Conservation (phyloP, 2,797 vertebrate species). For the Enteromius mattozi region DNA sequence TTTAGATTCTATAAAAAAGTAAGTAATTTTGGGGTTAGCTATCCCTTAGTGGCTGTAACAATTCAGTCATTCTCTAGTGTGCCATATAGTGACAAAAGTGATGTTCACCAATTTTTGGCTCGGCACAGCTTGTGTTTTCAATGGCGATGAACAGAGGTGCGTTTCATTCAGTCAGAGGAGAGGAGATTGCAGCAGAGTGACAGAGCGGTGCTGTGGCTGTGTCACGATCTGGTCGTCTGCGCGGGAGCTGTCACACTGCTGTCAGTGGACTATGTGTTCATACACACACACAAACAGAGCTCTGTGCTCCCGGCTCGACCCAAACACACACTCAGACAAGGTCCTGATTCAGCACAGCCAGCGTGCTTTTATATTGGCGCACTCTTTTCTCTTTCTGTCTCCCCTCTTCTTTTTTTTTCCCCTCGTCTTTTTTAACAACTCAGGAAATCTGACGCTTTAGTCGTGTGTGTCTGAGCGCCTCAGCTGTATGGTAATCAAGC, state of each 20-base stretch:
- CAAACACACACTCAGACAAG: constrained; percentile 50
- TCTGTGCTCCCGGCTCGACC: constrained; percentile 32
- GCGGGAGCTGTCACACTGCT: constrained; percentile 46
- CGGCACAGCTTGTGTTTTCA: constrained; percentile 47
- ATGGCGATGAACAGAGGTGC: constrained; percentile 32
- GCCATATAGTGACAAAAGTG: background rate
- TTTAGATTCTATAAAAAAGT: background rate
- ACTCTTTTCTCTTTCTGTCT: constrained; percentile 68
- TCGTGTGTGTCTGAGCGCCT: constrained; percentile 74
- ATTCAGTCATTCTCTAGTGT: background rate
- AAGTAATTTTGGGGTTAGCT: background rate
- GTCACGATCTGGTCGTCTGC: constrained; percentile 40
- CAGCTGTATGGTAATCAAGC: constrained; percentile 94
- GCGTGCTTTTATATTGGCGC: constrained; percentile 76
- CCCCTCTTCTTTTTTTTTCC: constrained; percentile 61
- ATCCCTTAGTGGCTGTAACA: background rate
- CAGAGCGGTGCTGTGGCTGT: constrained; percentile 58
- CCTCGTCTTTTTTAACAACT: constrained; percentile 73
- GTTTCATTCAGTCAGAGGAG: constrained; percentile 40
- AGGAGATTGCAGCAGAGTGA: constrained; percentile 54
- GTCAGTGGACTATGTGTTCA: constrained; percentile 49
- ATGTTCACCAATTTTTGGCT: constrained; percentile 13
- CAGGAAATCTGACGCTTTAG: constrained; percentile 78
- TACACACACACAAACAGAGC: constrained; percentile 38
- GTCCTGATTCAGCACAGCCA: constrained; percentile 66